Base-by-base conservation (phyloP, 2,888 invertebrate species). In the Drosophila kokeensis region DNA sequence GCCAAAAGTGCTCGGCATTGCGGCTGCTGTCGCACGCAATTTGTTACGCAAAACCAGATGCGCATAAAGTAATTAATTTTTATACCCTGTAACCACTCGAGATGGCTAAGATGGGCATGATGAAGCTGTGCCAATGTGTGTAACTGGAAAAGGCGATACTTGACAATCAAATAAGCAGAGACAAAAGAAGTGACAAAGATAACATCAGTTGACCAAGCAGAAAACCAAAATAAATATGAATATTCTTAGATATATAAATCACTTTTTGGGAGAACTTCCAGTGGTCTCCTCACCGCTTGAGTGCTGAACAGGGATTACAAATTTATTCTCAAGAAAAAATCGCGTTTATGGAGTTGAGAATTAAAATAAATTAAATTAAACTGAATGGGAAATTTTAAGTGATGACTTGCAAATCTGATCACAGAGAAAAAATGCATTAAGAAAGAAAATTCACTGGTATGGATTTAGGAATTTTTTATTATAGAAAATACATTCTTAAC, bases 21-120 rank as follows among this genome's bases (percentile, higher is more conserved):
- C 64, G 69, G 60, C 62, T 38, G 69, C 60, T 81, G 79, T 81
- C 83, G 61, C 63, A 73, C 67, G 68, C 80, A 73, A 82, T 80
- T 82, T 76, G 70, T 79, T 82, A 73, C 77, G 69, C 83, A 73
- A 74, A 72, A 70, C 58, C 79, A 77, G 79, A 85, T 88, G 87
- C 87, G 84, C 83, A 81, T 87, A 80, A 85, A 89, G 88, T 82
- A 87, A 86, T 86, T 89, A 87, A 83, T 80, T 89, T 77, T 64
- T 68, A n/a, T 57, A 30, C 42, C 42, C 40, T 40, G 40, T 54
- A 24, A 11, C 11, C 27, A n/a, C 36, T 27, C 4, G 24, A 27
- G 7, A n/a, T 36, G 24, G n/a, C 21, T 15, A 10, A 24, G 18
- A 36, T 2, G 36, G 36, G 36, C 18, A 18, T 38, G 24, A 15